Evolutionary conservation across 2,113 vertebrate genomes (phyloP).

Genomic region (Craseonycteris thonglongyai): DNA sequence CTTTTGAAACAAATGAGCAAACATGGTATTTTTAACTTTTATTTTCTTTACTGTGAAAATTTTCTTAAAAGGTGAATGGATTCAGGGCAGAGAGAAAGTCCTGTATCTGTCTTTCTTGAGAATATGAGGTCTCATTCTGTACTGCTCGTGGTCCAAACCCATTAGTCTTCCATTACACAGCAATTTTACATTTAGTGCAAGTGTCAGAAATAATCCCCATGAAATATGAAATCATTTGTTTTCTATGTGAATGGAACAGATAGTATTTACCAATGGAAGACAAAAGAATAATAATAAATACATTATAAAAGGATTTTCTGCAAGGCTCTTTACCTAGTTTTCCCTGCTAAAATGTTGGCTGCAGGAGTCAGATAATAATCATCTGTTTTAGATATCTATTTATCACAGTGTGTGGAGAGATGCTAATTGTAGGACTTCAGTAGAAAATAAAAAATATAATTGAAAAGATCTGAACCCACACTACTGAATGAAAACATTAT

Average conservation of each 20-base stretch:
- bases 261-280: not conserved
- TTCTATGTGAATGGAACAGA: not conserved
- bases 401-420: not conserved
- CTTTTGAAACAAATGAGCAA: not conserved
- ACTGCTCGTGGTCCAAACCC: not conserved
- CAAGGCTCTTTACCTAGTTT: not conserved
- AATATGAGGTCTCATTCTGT: not conserved
- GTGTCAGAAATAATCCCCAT: constrained; percentile 40
- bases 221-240: constrained; percentile 17
- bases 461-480: not conserved
- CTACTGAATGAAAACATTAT: not conserved
- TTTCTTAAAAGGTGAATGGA: constrained; percentile 1
- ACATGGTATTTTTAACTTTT: not conserved
- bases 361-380: not conserved
- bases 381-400: not conserved
- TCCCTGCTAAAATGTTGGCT: constrained; percentile 14
- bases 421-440: not conserved
- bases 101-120: not conserved
- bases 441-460: not conserved
- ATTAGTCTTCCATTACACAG: not conserved
- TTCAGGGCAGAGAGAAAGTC: not conserved
- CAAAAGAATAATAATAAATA: not conserved
- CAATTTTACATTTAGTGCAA: not conserved
- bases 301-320: constrained; percentile 23
- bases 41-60: not conserved